Conservation (phyloP, 1,140 invertebrate species). For the Teleopsis dalmanni region DNA sequence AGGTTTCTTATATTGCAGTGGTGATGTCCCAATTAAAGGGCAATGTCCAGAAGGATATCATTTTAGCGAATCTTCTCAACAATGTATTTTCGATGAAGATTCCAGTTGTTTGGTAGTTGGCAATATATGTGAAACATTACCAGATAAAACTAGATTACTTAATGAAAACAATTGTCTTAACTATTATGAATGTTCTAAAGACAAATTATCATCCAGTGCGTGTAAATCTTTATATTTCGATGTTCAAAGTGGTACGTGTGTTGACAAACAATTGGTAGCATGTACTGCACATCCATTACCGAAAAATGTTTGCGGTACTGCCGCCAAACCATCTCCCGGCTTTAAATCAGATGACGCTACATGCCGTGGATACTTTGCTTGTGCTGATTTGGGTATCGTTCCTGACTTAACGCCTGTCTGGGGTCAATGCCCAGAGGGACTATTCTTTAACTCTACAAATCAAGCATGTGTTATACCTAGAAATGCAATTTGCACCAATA, state of each 20-base stretch:
- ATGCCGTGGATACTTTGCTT: constrained; percentile 35
- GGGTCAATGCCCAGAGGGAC: constrained; percentile 26
- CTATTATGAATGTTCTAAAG: constrained; percentile 25
- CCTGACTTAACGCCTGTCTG: constrained; percentile 23
- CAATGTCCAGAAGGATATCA: constrained; percentile 17
- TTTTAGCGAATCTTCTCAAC: constrained; percentile 23
- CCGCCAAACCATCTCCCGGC: constrained; percentile 3
- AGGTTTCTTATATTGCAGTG: constrained; percentile 24
- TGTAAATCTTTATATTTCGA: constrained; percentile 19
- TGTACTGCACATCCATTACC: constrained; percentile 23
- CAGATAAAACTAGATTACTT: constrained; percentile 19
- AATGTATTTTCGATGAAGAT: constrained; percentile 16
- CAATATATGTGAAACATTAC: constrained; percentile 29
- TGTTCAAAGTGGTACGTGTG: constrained; percentile 18
- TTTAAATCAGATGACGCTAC: constrained; percentile 21
- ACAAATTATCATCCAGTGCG: constrained; percentile 13
- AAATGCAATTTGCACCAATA: constrained; percentile 23
- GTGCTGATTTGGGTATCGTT: constrained; percentile 14
- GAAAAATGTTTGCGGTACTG: constrained; percentile 1
- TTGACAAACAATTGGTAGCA: constrained; percentile 9
- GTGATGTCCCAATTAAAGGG: constrained; percentile 14
- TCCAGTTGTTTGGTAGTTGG: constrained; percentile 27
- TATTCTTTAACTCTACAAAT: constrained; percentile 19
- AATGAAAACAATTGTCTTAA: constrained; percentile 23
- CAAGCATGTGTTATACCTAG: constrained; percentile 17